A percentile compares a stretch with the other conserved stretches of the same genome.
Conservation (phyloP, 1,140 invertebrate genomes). For the Pissodes strobi region DNA sequence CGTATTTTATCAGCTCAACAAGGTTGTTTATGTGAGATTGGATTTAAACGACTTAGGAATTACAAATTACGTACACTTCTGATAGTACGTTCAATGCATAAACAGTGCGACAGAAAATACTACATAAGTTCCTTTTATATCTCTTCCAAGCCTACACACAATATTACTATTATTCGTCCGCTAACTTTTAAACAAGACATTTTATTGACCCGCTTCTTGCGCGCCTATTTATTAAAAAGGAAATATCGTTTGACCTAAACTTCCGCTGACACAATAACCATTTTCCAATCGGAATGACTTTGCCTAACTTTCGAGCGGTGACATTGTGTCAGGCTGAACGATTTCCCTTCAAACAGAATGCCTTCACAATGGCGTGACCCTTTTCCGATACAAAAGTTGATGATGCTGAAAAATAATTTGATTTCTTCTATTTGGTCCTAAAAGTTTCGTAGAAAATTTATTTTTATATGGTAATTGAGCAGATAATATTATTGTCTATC, state of each 20-base stretch:
- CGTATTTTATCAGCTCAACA: too few species aligned
- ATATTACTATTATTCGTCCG: too few species aligned
- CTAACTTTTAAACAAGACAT: not conserved
- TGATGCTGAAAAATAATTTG: slow-evolving; percentile 11
- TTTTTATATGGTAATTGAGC: too few species aligned
- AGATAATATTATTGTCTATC: too few species aligned
- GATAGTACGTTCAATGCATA: too few species aligned
- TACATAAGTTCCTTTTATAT: too few species aligned
- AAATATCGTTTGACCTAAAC: slow-evolving; percentile 26
- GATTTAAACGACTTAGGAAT: too few species aligned
- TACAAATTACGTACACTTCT: too few species aligned
- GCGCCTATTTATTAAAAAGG: not conserved
- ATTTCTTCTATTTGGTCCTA: not conserved
- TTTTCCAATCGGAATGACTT: slow-evolving; percentile 25
- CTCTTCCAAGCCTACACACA: too few species aligned
- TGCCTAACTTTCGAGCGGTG: slow-evolving; percentile 14
- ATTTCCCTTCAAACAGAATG: slow-evolving; percentile 12
- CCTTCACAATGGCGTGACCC: slow-evolving; percentile 5
- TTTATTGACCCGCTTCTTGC: slow-evolving; percentile 5
- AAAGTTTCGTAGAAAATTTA: too few species aligned
- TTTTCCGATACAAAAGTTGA: slow-evolving; percentile 16
- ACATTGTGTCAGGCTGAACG: slow-evolving; percentile 23
- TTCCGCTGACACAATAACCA: slow-evolving; percentile 26
- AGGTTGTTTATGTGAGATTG: too few species aligned
- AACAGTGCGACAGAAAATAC: too few species aligned